A percentile compares a stretch with the other conserved stretches of the same genome.
phyloP scores from a whole-genome alignment of 2,113 vertebrate species.

The Stictonetta naevosa region DNA sequence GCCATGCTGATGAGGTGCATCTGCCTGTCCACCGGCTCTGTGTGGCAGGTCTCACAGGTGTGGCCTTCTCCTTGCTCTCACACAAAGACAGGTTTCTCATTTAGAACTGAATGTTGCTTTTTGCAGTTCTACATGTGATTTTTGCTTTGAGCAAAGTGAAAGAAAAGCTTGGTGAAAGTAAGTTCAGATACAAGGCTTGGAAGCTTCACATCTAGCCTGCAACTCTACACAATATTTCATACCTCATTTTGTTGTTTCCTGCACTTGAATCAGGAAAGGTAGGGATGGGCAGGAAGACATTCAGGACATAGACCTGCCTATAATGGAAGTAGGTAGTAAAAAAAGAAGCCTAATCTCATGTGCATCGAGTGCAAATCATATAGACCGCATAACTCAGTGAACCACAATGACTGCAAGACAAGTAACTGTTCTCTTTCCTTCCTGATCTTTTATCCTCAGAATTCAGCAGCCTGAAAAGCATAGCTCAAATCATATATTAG shows the following conservation, averaged over 20 bases:
- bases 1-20: neutral
- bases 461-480: neutral
- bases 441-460: constrained; percentile 39
- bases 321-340: constrained; percentile 40
- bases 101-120: neutral
- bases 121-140: neutral
- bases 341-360: neutral
- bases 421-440: constrained; percentile 56
- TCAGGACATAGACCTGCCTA: neutral
- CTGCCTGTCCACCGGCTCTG: neutral
- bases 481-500: neutral
- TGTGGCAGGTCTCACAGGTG: neutral
- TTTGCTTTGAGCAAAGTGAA: neutral
- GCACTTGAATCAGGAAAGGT: constrained; percentile 35
- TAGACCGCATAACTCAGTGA: constrained; percentile 36
- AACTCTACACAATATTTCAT: neutral
- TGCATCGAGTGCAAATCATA: neutral
- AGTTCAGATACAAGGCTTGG: neutral
- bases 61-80: neutral
- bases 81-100: neutral
- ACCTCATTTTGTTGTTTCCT: constrained; percentile 9
- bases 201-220: neutral
- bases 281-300: constrained; percentile 58
- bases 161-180: neutral
- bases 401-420: constrained; percentile 27